Base-by-base conservation (phyloP, 1,140 invertebrate genomes). In the Cydia amplana region DNA sequence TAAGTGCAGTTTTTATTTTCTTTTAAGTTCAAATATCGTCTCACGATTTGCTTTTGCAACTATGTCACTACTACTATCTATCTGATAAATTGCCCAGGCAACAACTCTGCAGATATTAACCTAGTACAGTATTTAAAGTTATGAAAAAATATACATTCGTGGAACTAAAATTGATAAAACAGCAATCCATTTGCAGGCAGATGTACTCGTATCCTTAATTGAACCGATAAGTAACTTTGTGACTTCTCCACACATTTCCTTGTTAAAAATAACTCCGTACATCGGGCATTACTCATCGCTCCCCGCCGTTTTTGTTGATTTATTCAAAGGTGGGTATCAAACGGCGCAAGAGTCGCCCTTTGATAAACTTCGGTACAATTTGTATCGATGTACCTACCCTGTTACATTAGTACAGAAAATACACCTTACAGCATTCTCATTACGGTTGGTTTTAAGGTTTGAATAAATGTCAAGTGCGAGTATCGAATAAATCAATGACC, bases 251-350 rank as follows among this genome's bases (percentile, higher is more conserved):
- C 16, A 23, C 49, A 32, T 79, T 74, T 77, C 77, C 73, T 43
- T 84, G 80, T 86, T 80, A 77, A 64, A 79, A 85, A 87, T 78
- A 84, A 43, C 82, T 84, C 83, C 83, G 84, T 84, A 87, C 85
- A 85, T 85, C 79, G 82, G 80, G 77, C 83, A 91, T 91, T 87
- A 90, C 83, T 91, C 89, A 90, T 87, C 83, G 85, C 89, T 88
- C 82, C 88, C 87, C 86, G 89, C 85, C 85, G 89, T 87, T 92
- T 90, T 90, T 87, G 87, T 92, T 91, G 90, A 92, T 92, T 92
- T 92, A 92, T 92, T 89, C 88, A 89, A 85, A 87, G 80, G 79
- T 85, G 77, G 67, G 83, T 87, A 87, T 85, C 85, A 88, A 88
- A 87, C 85, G 79, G 80, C 80, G 80, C 83, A 83, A 81, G 82